Evolutionary conservation across 2,797 vertebrate species (phyloP).

Genomic region (Schizopygopsis pylzovi): DNA sequence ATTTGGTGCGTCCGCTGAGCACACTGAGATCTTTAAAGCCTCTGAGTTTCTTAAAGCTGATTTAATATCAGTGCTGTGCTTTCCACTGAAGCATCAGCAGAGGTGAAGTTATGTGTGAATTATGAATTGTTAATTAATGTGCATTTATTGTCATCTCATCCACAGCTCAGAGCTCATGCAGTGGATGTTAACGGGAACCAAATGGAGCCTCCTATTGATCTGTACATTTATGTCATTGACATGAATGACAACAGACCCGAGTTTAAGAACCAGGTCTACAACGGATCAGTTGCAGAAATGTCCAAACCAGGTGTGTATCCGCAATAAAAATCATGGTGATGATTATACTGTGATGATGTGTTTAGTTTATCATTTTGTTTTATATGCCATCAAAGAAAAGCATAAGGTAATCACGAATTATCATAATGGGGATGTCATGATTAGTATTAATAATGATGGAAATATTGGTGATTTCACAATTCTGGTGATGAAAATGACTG

Average conservation of each 20-base stretch:
- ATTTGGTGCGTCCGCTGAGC: constrained; percentile 3
- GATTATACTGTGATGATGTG: neutral
- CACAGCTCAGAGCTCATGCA: constrained; percentile 92
- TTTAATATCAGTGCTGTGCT: constrained; percentile 15
- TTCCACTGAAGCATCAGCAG: constrained; percentile 15
- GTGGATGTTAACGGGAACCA: constrained; percentile 99
- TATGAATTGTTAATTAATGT: constrained; percentile 33
- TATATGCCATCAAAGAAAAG: neutral
- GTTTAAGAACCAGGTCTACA: constrained; percentile 95
- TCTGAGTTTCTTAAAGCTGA: constrained; percentile 36
- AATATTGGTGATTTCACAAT: neutral
- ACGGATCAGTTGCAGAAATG: constrained; percentile 95
- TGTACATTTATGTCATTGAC: constrained; percentile 98
- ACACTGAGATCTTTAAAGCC: constrained; percentile 24
- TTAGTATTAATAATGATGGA: constrained; percentile 13
- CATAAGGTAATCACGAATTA: neutral
- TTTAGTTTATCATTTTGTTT: neutral
- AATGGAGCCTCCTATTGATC: constrained; percentile 97
- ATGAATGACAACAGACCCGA: constrained; percentile 99
- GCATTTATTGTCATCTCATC: constrained; percentile 2
- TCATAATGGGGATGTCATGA: neutral
- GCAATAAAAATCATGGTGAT: neutral
- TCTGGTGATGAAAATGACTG: neutral
- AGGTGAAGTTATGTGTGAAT: constrained; percentile 6
- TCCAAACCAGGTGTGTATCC: constrained; percentile 90